Evolutionary conservation across 2,888 invertebrate species (phyloP).

Genomic region (Dynastes maya): DNA sequence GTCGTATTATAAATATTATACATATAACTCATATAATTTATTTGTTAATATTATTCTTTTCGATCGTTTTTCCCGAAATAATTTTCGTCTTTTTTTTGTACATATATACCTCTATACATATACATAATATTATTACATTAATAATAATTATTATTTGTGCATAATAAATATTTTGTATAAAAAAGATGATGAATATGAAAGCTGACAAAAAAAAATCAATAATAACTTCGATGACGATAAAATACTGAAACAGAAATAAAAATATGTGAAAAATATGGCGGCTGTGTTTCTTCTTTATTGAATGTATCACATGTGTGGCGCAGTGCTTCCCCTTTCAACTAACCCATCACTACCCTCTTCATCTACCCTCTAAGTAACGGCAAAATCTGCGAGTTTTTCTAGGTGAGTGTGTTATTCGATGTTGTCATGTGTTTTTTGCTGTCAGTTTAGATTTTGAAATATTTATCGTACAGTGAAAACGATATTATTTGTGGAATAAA

Average conservation of each 20-base stretch:
- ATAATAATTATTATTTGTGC: conserved; percentile 64
- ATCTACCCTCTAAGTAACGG: conserved; percentile 21
- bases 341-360: not conserved
- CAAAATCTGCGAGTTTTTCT: conserved; percentile 50
- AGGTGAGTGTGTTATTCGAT: conserved; percentile 55
- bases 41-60: conserved; percentile 63
- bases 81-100: conserved; percentile 63
- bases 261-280: conserved; percentile 67
- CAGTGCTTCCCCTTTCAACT: conserved; percentile 48
- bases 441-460: not conserved
- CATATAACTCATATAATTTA: conserved; percentile 62
- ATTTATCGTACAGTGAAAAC: too few relatives aligned
- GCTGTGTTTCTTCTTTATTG: conserved; percentile 47
- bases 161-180: conserved; percentile 69
- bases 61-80: not conserved
- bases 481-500: conserved; percentile 6
- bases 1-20: conserved; percentile 1
- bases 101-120: conserved; percentile 51
- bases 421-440: conserved; percentile 25
- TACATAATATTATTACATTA: conserved; percentile 3
- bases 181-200: conserved; percentile 58
- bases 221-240: conserved; percentile 45
- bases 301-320: conserved; percentile 23
- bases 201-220: conserved; percentile 43
- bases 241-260: conserved; percentile 67